Evolutionary conservation across 2,797 vertebrate genomes (phyloP).

Genomic region (Brotula barbata): DNA sequence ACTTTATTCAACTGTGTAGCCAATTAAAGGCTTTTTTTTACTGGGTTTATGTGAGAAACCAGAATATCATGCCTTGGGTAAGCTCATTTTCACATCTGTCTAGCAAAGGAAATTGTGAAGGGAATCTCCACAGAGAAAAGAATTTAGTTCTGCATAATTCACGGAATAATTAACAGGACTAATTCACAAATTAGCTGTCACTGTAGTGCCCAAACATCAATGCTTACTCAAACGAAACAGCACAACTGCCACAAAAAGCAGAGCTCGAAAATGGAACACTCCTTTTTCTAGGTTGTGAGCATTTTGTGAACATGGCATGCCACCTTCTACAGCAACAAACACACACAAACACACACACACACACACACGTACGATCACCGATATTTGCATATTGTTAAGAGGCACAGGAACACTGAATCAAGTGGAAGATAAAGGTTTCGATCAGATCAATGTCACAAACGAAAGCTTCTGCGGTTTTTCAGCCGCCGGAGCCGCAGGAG

Average conservation of each 20-base stretch:
- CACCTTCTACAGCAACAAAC: conserved; percentile 32
- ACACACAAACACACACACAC: not conserved
- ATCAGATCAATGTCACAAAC: conserved; percentile 24
- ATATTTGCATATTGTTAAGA: conserved; percentile 6
- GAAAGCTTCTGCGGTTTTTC: conserved; percentile 22
- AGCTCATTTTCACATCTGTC: conserved; percentile 2
- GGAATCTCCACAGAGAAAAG: not conserved
- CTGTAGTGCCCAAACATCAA: not conserved
- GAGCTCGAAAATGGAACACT: conserved; percentile 17
- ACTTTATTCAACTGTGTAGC: conserved; percentile 11
- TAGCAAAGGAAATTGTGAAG: conserved; percentile 6
- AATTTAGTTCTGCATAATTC: not conserved
- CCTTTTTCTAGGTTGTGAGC: conserved; percentile 15
- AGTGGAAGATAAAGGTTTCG: conserved; percentile 12
- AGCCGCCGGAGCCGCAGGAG: conserved; percentile 5
- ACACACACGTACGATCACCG: not conserved
- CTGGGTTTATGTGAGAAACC: conserved; percentile 11
- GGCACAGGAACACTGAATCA: not conserved
- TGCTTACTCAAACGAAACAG: not conserved
- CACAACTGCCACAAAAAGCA: conserved; percentile 8
- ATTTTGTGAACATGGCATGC: conserved; percentile 8
- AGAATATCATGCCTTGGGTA: conserved; percentile 15
- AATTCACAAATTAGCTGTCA: conserved; percentile 1
- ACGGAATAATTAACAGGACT: not conserved
- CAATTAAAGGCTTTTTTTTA: conserved; percentile 5